Evolutionary conservation across 1,140 invertebrate species (phyloP).

Genomic region (Conus ventricosus): DNA sequence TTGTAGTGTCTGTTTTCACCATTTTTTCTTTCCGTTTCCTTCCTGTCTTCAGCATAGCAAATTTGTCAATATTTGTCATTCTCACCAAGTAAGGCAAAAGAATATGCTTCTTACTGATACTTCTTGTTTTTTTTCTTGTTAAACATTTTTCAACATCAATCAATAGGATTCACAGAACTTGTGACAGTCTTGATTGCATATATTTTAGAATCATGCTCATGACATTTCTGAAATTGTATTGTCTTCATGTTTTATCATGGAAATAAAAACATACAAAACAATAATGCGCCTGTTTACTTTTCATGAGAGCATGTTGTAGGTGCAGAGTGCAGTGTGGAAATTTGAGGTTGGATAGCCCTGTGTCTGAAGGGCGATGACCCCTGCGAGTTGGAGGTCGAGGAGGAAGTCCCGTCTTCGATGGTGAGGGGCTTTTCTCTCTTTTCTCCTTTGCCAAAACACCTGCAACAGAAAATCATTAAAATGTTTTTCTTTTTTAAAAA

Average conservation of each 20-base stretch:
- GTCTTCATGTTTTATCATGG: too few relatives aligned
- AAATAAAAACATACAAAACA: neutral
- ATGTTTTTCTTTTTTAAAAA: too few relatives aligned
- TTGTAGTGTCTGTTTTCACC: too few relatives aligned
- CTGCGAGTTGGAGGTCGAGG: slow-evolving; percentile 71
- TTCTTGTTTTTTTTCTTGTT: neutral
- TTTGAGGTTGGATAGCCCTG: slow-evolving; percentile 57
- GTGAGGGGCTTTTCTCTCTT: slow-evolving; percentile 84
- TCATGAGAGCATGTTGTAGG: slow-evolving; percentile 31
- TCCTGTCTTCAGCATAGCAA: too few relatives aligned
- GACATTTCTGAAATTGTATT: too few relatives aligned
- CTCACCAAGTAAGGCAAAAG: too few relatives aligned
- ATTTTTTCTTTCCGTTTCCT: too few relatives aligned
- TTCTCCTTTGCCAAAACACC: slow-evolving; percentile 69
- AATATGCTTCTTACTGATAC: neutral
- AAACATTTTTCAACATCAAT: too few relatives aligned
- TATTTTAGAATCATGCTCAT: too few relatives aligned
- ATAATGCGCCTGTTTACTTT: neutral
- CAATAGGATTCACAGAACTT: too few relatives aligned
- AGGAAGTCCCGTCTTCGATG: slow-evolving; percentile 77
- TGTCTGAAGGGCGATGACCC: slow-evolving; percentile 72
- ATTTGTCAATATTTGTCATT: too few relatives aligned
- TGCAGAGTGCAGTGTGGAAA: slow-evolving; percentile 35
- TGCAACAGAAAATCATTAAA: neutral
- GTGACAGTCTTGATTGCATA: too few relatives aligned